These are phyloP conservation scores for Himalopsyche anomala DNA, from an alignment of 2,888 invertebrate species.

Conservation along the genomic window DNA sequence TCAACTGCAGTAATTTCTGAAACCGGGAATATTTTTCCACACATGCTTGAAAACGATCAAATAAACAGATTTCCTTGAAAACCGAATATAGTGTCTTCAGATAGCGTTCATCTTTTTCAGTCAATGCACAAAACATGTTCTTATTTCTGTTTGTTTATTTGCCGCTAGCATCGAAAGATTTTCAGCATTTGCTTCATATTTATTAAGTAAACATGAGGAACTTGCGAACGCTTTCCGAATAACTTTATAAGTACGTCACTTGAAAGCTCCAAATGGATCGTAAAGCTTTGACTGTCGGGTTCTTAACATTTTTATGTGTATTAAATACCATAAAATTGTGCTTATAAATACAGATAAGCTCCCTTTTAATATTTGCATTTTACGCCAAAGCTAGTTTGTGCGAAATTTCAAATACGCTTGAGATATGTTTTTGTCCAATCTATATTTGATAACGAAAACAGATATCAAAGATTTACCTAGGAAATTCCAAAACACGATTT, in stretches of 20 bases:
- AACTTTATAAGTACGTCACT: slow-evolving; percentile 36
- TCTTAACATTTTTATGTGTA: slow-evolving; percentile 40
- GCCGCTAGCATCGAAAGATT: slow-evolving; percentile 39
- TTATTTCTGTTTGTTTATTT: slow-evolving; percentile 42
- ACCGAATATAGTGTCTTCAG: background rate
- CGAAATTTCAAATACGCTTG: background rate
- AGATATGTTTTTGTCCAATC: background rate
- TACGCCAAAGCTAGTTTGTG: background rate
- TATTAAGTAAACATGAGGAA: slow-evolving; percentile 40
- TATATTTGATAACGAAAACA: background rate
- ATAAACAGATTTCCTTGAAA: background rate
- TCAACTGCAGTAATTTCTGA: too few relatives aligned
- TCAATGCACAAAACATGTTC: slow-evolving; percentile 34
- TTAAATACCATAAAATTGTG: slow-evolving; percentile 40
- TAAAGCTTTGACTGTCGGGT: slow-evolving; percentile 36
- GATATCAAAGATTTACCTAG: background rate
- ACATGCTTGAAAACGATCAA: background rate
- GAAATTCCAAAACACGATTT: too few relatives aligned
- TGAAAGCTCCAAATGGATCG: slow-evolving; percentile 35
- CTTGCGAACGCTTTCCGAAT: slow-evolving; percentile 22
- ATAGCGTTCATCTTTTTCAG: slow-evolving; percentile 31
- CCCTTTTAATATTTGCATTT: slow-evolving; percentile 1
- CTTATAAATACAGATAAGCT: slow-evolving; percentile 42
- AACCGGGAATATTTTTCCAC: too few relatives aligned
- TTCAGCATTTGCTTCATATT: slow-evolving; percentile 24